Evolutionary conservation across 2,888 invertebrate species (phyloP), one percentile per base, ranked within the genome.

Genomic region (Sialis fuliginosa): DNA sequence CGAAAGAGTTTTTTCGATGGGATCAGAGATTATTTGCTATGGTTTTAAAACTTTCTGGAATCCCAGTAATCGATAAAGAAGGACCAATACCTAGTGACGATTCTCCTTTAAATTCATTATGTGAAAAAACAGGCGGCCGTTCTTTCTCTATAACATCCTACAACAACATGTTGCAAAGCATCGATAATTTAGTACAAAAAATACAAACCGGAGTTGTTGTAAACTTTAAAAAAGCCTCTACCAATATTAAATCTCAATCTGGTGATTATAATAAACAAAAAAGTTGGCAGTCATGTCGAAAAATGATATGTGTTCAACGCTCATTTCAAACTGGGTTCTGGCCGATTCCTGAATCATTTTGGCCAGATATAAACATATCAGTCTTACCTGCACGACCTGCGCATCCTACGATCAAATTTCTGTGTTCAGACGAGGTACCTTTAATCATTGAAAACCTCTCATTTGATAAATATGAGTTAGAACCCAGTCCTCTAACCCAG

Each of bases 1-100:
- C 96, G 4, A 80, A 91, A 57, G 97, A 98, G 65, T 96, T 97
- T n/a, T 98, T 95, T 65, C 79, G 98, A 53, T 99, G 98, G 98
- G 98, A 99, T 69, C 98, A 99, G 68, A 76, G 97, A 55, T 70
- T 99, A 50, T 99, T 96, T 69, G 89, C 95, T 4, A 69, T 99
- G 57, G 96, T 97, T 43, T 70, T 98, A 47, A 72, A 93, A 52
- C 72, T 97, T 62, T 82, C 93, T 46, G 92, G 92, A 5, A 90
- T 91, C 39, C 93, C 90, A 4, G 83, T 87, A 2, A 78, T 82
- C 43, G 89, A 89, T 58, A 70, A 88, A 52, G 89, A 89, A 58
- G 81, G 89, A 6, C 72, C 89, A 47, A 93, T 95, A 34, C 89
- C 95, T 7, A 90, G 90, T 47, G 30, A 42, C 42, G 96, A 84